Evolutionary conservation across 2,888 invertebrate genomes (phyloP), one percentile per base, ranked within the genome.

Genomic region (Agrochola lychnidis): DNA sequence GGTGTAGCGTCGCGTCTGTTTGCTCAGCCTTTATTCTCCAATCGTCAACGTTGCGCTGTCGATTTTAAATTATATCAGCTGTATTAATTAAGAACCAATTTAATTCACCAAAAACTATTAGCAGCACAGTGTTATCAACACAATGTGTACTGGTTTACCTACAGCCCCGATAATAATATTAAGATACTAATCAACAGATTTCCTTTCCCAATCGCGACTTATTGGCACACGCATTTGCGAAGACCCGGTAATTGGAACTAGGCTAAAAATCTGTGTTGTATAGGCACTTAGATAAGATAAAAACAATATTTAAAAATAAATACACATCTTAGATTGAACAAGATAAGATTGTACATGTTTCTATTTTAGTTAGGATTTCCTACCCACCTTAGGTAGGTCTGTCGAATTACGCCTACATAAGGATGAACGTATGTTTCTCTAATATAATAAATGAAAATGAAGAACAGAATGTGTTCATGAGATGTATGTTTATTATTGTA

Each of bases 231-330:
- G 63, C 14, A 79, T 76, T 78, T 80, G 80, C 73, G 64, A 61
- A 69, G 22, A 81, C 36, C 48, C 30, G 36, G 57, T 79, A 66
- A 51, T 81, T 59, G 12, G 40, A 76, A 70, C 77, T 56, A 61
- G 77, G 40, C 59, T 51, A 48, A 61, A 81, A 61, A 81, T 63
- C 59, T 25, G 56, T n/a, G n/a, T 40, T 45, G 14, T 64, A n/a
- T 78, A 78, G 51, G 51, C 30, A 56, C 59, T 63, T 42, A 64
- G 79, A 70, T 78, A 63, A 79, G 70, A 70, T 64, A 51, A 61
- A 48, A 57, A 73, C 25, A 48, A 73, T 67, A 51, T 3, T 42
- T 42, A 62, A 36, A 36, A 66, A 79, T 45, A 59, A 68, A 4
- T 61, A 57, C 1, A n/a, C 6, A 64, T 64, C 75, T 64, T 12